These are phyloP conservation scores for Chloromyia formosa DNA, from an alignment of 2,888 invertebrate genomes.

Conservation along the genomic window DNA sequence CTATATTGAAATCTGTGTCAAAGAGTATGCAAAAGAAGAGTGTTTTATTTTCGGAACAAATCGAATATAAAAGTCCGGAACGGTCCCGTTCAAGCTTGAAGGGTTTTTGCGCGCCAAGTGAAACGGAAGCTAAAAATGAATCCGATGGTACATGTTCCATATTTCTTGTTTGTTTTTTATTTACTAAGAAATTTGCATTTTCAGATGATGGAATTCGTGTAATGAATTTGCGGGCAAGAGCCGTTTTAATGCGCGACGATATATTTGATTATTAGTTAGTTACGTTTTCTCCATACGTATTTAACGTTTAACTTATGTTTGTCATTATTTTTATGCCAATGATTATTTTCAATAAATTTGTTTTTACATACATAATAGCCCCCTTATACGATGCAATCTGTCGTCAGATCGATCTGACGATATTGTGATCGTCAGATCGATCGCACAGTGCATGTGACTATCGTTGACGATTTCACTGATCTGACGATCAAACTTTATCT, in stretches of 20 bases:
- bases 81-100: not conserved
- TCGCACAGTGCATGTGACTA: too few relatives aligned
- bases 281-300: not conserved
- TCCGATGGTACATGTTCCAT: not conserved
- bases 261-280: constrained; percentile 2
- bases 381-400: too few relatives aligned
- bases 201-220: not conserved
- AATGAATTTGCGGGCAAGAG: constrained; percentile 15
- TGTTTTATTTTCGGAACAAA: constrained; percentile 23
- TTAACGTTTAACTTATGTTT: not conserved
- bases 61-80: constrained; percentile 34
- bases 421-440: too few relatives aligned
- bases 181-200: not conserved
- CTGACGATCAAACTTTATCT: too few relatives aligned
- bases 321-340: too few relatives aligned
- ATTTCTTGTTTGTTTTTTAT: not conserved
- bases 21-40: constrained; percentile 24
- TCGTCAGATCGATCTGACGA: too few relatives aligned
- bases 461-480: too few relatives aligned
- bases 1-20: constrained; percentile 18
- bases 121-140: not conserved
- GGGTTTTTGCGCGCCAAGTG: not conserved
- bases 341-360: too few relatives aligned
- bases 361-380: too few relatives aligned
- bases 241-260: not conserved